Base-by-base conservation (phyloP, 2,113 vertebrate species). In the Microtus oregoni region DNA sequence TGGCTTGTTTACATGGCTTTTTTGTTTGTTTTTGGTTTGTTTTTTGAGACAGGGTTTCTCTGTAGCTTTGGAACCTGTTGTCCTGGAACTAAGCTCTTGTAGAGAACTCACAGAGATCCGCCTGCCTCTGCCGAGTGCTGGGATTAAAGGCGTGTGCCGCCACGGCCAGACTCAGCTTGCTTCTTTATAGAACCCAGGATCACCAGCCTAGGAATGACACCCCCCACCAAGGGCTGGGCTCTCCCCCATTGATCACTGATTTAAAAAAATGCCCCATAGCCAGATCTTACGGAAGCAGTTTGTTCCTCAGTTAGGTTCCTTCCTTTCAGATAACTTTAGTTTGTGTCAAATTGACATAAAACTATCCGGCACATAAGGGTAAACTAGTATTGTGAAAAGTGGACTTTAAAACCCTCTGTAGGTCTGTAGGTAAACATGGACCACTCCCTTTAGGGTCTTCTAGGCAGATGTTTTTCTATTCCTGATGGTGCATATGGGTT, bases 341-440 rank as follows among this genome's bases (percentile, higher is more conserved):
- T 85, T 65, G 24, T 65, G 81, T 85, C 58, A 63, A 44, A 38
- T 65, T 85, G 26, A 44, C 28, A 35, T 35, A 47, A 47, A 20
- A 22, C 28, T 68, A 35, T 5, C 61, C 9, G 47, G 15, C 10
- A 32, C 28, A 13, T 86, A 68, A 55, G 15, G 81, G 70, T 58
- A 95, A 96, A 86, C 92, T 77, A 61, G 83, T 90, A n/a, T 63
- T 75, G 68, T 68, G 38, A 86, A 95, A 55, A 92, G 94, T 22
- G 24, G 4, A 73, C 75, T 96, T 95, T 77, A 24, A 14, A 55
- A 35, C 30, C 15, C 76, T 88, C 10, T 92, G 15, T 68, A 50
- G 32, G 24, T 61, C 77, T 94, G 32, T 68, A 44, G 32, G 19
- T 89, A 50, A 55, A 91, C 63, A 15, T 67, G 38, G 58, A 68